Evolutionary conservation across 1,140 invertebrate species (phyloP), one percentile per base, ranked within the genome.

Genomic region (Epicauta chinensis): DNA sequence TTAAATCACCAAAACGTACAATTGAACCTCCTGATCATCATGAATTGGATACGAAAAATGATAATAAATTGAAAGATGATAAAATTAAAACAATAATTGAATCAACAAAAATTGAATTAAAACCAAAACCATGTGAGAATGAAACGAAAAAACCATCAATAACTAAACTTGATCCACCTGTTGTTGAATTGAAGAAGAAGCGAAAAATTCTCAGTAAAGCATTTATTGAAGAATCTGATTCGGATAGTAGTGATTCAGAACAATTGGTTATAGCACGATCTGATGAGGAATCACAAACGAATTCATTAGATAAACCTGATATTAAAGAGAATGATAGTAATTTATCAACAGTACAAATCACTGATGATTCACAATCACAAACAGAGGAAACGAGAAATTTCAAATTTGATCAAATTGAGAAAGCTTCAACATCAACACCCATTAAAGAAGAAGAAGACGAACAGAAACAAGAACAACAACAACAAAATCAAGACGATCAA

Each of bases 171-270:
- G 29, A 16, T 13, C 45, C 63, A 36, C 10, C 16, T 6, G 14
- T 35, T 29, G 2, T 34, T 38, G 65, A 67, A 39, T n/a, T 46
- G 1, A 67, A 63, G 16, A 65, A 65, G 40, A 37, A 58, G 10
- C 75, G 73, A 41, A 70, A 73, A 16, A 53, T 70, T 2, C 51
- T 76, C 0, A 74, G 58, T 16, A 71, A 73, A 37, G 71, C 75
- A 5, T 75, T 73, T 43, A 63, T 74, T 1, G 66, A 66, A 13
- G 66, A 68, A 35, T 64, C 62, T 7, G 68, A 70, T 29, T 74
- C 73, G 1, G 85, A 88, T 55, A 86, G 82, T 51, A 86, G 83
- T 47, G 86, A 87, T 64, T 86, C 83, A 0, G 84, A 86, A 61
- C 75, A 80, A 58, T 75, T 81, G 16, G 72, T 80, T 2, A 82